Percentiles rank a stretch among this genome's conserved stretches.
These are phyloP conservation scores for Carpatolechia fugitivella DNA, from an alignment of 2,888 invertebrate genomes.

Conservation along the genomic window DNA sequence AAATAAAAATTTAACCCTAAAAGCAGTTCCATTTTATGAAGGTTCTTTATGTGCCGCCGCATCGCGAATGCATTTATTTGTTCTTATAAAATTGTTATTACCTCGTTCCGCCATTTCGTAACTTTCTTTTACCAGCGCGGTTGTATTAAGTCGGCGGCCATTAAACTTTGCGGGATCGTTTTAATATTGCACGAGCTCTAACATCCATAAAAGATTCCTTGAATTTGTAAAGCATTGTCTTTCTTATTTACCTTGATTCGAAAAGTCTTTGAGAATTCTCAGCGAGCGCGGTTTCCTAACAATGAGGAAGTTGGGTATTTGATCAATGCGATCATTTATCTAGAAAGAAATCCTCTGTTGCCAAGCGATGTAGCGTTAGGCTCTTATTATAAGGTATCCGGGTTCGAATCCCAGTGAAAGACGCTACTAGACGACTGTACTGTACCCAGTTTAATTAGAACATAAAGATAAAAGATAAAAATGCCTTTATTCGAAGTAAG, in stretches of 20 bases:
- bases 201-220: conserved; percentile 26
- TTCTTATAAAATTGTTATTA: conserved; percentile 64
- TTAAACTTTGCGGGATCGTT: conserved; percentile 42
- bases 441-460: too few species aligned
- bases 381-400: too few species aligned
- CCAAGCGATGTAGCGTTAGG: too few species aligned
- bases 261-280: conserved; percentile 14
- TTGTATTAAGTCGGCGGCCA: conserved; percentile 36
- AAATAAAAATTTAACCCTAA: conserved; percentile 77
- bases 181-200: conserved; percentile 41
- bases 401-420: too few species aligned
- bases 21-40: conserved; percentile 63
- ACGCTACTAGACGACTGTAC: too few species aligned
- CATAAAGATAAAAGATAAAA: too few species aligned
- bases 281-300: background rate
- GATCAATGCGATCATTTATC: background rate
- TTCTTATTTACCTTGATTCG: conserved; percentile 13
- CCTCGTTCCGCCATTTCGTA: conserved; percentile 46
- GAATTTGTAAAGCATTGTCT: conserved; percentile 15
- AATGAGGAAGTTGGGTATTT: background rate
- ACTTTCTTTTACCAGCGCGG: conserved; percentile 34
- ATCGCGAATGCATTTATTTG: conserved; percentile 62
- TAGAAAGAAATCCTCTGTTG: background rate
- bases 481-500: too few species aligned
- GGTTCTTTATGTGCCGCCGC: conserved; percentile 52